Conservation (phyloP, 2,888 invertebrate species). For the Catocala sponsa region DNA sequence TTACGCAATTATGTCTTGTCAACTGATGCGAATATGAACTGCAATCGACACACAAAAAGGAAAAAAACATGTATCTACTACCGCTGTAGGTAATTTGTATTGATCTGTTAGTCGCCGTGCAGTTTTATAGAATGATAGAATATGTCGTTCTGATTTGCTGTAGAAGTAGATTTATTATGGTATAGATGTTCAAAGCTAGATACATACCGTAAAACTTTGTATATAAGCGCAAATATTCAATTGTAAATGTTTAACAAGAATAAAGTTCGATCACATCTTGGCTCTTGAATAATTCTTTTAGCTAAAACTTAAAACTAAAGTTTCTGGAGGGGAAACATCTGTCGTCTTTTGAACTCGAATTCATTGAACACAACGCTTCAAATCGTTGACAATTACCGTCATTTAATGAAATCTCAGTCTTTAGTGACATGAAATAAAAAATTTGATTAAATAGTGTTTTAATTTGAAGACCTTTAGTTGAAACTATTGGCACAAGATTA, state of each 20-base stretch:
- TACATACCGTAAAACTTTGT: too few species aligned
- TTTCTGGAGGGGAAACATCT: constrained; percentile 58
- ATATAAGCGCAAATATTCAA: too few species aligned
- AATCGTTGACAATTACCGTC: constrained; percentile 47
- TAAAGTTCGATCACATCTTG: constrained; percentile 38
- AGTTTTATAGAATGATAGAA: too few species aligned
- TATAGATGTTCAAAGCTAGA: too few species aligned
- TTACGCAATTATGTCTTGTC: background rate
- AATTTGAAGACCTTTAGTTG: constrained; percentile 11
- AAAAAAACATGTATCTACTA: background rate
- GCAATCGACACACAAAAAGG: too few species aligned
- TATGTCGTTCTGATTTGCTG: too few species aligned
- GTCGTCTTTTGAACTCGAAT: constrained; percentile 59
- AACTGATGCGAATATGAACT: background rate
- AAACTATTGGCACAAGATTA: background rate
- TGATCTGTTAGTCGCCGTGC: background rate
- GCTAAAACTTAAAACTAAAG: constrained; percentile 52
- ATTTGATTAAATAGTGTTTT: constrained; percentile 19
- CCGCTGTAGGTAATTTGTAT: background rate
- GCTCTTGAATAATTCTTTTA: constrained; percentile 46
- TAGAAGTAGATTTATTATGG: too few species aligned
- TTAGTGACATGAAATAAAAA: constrained; percentile 34
- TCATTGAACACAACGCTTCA: constrained; percentile 53
- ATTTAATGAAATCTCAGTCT: constrained; percentile 44
- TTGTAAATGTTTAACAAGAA: constrained; percentile 14